Conservation (phyloP, 2,113 vertebrate species). For the Albula goreensis region DNA sequence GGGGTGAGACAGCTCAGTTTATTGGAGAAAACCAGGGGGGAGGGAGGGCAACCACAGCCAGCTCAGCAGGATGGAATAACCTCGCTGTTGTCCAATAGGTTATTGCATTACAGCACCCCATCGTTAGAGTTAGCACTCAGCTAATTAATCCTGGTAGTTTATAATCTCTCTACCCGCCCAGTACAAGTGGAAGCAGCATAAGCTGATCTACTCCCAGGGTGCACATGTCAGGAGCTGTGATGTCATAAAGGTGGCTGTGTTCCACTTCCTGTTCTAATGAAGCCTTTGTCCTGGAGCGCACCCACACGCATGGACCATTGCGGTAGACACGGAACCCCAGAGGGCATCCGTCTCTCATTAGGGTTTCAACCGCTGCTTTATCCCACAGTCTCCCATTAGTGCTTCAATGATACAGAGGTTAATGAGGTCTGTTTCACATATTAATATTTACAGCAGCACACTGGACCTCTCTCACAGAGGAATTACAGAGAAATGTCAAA, state of each 20-base stretch:
- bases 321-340: background rate
- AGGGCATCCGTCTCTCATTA: background rate
- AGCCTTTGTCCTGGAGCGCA: background rate
- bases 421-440: conserved; percentile 29
- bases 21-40: background rate
- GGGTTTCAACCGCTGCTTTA: background rate
- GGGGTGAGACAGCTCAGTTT: background rate
- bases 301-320: background rate
- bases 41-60: too few species aligned
- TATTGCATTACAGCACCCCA: background rate
- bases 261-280: background rate
- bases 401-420: conserved; percentile 14
- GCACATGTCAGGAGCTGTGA: background rate
- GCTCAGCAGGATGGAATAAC: background rate
- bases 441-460: conserved; percentile 37
- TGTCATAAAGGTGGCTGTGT: background rate
- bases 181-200: background rate
- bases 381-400: background rate
- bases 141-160: background rate
- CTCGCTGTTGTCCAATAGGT: background rate
- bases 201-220: background rate
- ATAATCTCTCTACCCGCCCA: background rate
- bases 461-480: conserved; percentile 25
- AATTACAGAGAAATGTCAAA: conserved; percentile 20
- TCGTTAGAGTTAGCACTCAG: background rate